These are phyloP conservation scores for Ataeniobius toweri DNA, from an alignment of 2,797 vertebrate genomes.

Conservation along the genomic window DNA sequence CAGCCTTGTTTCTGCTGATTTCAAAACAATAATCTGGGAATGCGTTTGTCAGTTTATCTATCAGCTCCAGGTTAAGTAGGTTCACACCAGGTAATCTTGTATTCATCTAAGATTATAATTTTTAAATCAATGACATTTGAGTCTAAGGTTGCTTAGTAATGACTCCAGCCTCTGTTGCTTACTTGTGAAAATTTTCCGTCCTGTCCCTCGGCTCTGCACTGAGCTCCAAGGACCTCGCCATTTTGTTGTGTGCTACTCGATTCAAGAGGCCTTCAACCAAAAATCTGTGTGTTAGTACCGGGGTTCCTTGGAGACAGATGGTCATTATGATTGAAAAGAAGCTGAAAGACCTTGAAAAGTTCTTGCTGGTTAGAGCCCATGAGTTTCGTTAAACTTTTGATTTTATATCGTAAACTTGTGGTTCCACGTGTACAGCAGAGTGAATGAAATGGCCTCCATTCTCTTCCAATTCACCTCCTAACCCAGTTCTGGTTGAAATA, in stretches of 20 bases:
- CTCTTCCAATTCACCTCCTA: not conserved
- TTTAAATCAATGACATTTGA: not conserved
- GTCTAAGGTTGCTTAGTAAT: not conserved
- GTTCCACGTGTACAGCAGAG: slow-evolving; percentile 27
- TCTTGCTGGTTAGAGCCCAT: too few species aligned
- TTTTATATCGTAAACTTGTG: slow-evolving; percentile 56
- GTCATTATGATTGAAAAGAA: not conserved
- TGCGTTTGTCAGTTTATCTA: not conserved
- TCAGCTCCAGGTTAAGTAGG: not conserved
- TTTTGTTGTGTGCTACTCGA: not conserved
- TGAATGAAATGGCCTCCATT: slow-evolving; percentile 24
- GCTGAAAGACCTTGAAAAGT: not conserved
- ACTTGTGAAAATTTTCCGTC: not conserved
- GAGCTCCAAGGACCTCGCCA: not conserved
- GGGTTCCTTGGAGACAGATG: not conserved
- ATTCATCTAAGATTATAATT: not conserved
- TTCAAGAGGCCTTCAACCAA: not conserved
- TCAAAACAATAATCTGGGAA: not conserved
- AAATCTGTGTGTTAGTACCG: not conserved
- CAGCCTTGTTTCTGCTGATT: not conserved
- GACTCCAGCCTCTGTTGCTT: not conserved
- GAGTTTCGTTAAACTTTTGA: not conserved
- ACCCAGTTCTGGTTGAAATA: slow-evolving; percentile 32
- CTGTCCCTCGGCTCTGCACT: not conserved
- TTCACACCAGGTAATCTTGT: too few species aligned